These are phyloP conservation scores for Pseudomyrmex pallidus DNA, from an alignment of 1,140 invertebrate genomes.

Conservation along the genomic window DNA sequence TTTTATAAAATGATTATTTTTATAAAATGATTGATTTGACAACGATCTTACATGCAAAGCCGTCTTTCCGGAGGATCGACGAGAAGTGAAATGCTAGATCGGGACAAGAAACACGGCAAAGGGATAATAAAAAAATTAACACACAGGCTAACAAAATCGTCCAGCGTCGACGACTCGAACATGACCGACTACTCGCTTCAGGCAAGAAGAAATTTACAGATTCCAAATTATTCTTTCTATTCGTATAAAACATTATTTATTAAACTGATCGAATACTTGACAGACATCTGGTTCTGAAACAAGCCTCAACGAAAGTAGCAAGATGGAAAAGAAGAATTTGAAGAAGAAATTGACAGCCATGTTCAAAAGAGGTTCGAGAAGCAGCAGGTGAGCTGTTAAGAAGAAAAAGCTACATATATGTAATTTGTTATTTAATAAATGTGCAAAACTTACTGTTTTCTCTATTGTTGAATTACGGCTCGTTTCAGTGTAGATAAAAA, in stretches of 20 bases:
- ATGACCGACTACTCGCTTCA: slow-evolving; percentile 81
- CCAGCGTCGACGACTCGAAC: slow-evolving; percentile 90
- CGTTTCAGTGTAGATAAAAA: slow-evolving; percentile 80
- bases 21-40: background rate
- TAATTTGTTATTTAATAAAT: slow-evolving; percentile 28
- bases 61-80: slow-evolving; percentile 93
- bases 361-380: slow-evolving; percentile 91
- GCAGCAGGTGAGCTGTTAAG: slow-evolving; percentile 87
- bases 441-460: background rate
- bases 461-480: background rate
- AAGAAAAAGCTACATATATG: background rate
- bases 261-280: slow-evolving; percentile 49
- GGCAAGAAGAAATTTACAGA: slow-evolving; percentile 53
- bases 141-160: slow-evolving; percentile 93
- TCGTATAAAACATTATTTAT: background rate
- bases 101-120: slow-evolving; percentile 92
- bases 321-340: slow-evolving; percentile 90
- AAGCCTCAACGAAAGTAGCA: slow-evolving; percentile 88
- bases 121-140: slow-evolving; percentile 92
- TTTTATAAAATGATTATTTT: background rate
- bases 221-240: background rate
- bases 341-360: slow-evolving; percentile 93
- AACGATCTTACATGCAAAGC: slow-evolving; percentile 82
- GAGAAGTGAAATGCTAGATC: slow-evolving; percentile 91
- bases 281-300: slow-evolving; percentile 92